Evolutionary conservation across 2,888 invertebrate species (phyloP), one percentile per base, ranked within the genome.

Genomic region (Argyresthia goedartella): DNA sequence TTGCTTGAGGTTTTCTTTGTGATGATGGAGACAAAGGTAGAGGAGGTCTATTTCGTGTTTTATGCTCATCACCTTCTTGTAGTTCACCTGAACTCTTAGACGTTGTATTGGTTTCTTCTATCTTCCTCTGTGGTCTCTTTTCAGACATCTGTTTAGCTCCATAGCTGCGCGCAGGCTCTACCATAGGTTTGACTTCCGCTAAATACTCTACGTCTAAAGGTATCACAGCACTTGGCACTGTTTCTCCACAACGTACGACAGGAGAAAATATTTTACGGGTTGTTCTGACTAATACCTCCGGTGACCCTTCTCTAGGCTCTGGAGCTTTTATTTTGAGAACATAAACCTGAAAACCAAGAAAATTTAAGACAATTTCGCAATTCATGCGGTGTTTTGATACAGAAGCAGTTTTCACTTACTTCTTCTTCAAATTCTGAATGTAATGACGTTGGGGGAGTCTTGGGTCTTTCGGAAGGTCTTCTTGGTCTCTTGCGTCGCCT

Each of bases 261-360:
- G 94, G 92, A 0, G 93, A 92, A 57, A 94, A 94, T 59, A 94
- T 89, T 79, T 93, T 94, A 52, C 93, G 88, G 44, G 93, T 94
- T 0, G 94, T 95, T 73, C 93, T 94, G 0, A 94, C 92, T 58
- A 94, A 92, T 0, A 94, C 89, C 67, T 92, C 93, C 46, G 88
- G 87, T 0, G 81, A 81, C n/a, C 73, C 68, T 34, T 81, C 74
- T 4, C 76, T 67, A 13, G 64, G 70, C 47, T 80, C 82, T 45
- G 84, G 73, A 47, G 87, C 73, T 65, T 80, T 81, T 8, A 87
- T 59, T 63, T 86, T 85, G 0, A 86, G 62, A 8, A 86, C 80
- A 52, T 76, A 86, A 0, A 86, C 73, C 86, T 85, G 58, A 4
- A 71, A 66, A 54, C 39, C 25, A 52, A 39, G 10, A 48, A 13